These are phyloP conservation scores for Acanthornis magna DNA, from an alignment of 2,797 vertebrate species.

Conservation along the genomic window DNA sequence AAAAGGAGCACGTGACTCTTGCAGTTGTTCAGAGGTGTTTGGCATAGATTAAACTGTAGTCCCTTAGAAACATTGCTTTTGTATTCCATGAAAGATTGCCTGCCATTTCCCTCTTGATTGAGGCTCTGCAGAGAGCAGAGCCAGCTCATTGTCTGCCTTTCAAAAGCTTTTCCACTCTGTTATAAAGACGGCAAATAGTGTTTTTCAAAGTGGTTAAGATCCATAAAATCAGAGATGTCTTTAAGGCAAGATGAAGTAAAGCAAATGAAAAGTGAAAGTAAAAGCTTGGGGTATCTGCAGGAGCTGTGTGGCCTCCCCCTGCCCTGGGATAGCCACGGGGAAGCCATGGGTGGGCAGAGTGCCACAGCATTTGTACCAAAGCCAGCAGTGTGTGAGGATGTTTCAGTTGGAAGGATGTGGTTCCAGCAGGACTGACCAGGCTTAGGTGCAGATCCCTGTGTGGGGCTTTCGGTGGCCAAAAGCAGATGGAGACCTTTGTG, in stretches of 20 bases:
- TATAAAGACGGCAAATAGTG: slow-evolving; percentile 51
- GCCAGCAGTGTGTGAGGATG: neutral
- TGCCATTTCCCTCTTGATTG: slow-evolving; percentile 59
- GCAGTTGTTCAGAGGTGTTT: slow-evolving; percentile 51
- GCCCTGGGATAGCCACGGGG: neutral
- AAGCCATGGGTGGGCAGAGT: neutral
- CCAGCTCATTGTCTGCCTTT: slow-evolving; percentile 60
- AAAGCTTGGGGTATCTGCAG: neutral
- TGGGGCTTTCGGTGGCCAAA: neutral
- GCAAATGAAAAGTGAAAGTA: neutral
- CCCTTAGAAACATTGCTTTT: slow-evolving; percentile 53
- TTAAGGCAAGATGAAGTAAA: neutral
- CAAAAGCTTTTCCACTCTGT: slow-evolving; percentile 41
- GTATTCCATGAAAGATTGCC: slow-evolving; percentile 40
- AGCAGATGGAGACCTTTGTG: neutral
- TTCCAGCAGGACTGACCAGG: neutral
- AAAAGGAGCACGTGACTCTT: slow-evolving; percentile 21
- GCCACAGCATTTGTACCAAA: neutral
- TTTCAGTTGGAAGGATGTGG: neutral
- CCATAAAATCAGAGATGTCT: slow-evolving; percentile 48
- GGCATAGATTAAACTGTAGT: slow-evolving; percentile 52
- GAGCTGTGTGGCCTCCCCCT: neutral
- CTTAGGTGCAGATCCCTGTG: neutral
- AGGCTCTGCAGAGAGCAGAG: slow-evolving; percentile 21
- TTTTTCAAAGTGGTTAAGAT: slow-evolving; percentile 41